phyloP scores from a whole-genome alignment of 2,888 invertebrate genomes.

The Xanthostigma xanthostigma region DNA sequence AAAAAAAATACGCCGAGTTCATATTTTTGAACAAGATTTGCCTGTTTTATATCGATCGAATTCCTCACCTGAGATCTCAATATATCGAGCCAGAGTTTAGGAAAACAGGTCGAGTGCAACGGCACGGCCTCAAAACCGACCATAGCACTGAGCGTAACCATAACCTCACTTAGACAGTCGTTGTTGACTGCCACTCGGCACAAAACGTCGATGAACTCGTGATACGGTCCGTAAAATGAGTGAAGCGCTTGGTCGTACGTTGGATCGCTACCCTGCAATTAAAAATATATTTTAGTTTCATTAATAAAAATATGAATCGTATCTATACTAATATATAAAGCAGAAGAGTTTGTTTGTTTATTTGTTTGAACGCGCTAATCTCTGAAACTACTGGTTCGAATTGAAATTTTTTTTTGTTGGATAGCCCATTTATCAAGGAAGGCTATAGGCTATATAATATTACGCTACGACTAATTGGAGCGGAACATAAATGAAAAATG shows the following conservation, averaged over 20 bases:
- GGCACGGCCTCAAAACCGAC: slow-evolving; percentile 85
- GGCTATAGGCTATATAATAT: too few species aligned
- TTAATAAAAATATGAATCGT: too few species aligned
- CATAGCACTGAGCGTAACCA: slow-evolving; percentile 75
- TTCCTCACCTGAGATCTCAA: slow-evolving; percentile 52
- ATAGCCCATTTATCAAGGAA: too few species aligned
- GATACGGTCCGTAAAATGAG: slow-evolving; percentile 75
- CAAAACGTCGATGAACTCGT: slow-evolving; percentile 73
- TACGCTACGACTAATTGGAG: too few species aligned
- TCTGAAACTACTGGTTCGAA: too few species aligned
- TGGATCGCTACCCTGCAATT: slow-evolving; percentile 49
- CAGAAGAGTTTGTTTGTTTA: too few species aligned
- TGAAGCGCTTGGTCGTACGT: slow-evolving; percentile 61
- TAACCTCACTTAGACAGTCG: slow-evolving; percentile 70
- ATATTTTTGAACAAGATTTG: slow-evolving; percentile 22
- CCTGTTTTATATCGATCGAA: slow-evolving; percentile 15
- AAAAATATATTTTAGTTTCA: neutral
- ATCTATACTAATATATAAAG: too few species aligned
- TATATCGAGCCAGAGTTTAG: slow-evolving; percentile 84
- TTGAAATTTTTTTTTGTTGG: too few species aligned
- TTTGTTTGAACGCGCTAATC: too few species aligned
- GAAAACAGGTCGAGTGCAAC: slow-evolving; percentile 75
- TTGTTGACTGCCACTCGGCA: slow-evolving; percentile 81
- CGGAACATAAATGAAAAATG: too few species aligned
- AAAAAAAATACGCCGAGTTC: neutral